A percentile compares a stretch with the other conserved stretches of the same genome.
phyloP scores from a whole-genome alignment of 1,140 invertebrate species.

The Drosophila virilis region DNA sequence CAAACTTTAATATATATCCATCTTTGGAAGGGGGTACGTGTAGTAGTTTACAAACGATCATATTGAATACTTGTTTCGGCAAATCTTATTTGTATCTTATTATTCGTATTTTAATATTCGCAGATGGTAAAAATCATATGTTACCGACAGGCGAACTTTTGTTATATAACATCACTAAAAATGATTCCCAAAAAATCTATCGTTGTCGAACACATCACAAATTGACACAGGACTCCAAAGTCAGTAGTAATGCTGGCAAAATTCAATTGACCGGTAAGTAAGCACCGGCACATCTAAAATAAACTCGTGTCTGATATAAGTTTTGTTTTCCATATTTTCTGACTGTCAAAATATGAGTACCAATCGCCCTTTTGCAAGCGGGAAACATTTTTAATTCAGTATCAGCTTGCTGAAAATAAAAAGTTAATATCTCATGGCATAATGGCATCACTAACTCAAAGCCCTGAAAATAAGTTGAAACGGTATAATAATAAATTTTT shows the following conservation, averaged over 20 bases:
- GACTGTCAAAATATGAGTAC: too few relatives aligned
- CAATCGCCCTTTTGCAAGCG: too few relatives aligned
- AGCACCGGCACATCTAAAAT: too few relatives aligned
- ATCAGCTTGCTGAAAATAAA: too few relatives aligned
- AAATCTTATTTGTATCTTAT: not conserved
- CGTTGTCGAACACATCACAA: constrained; percentile 76
- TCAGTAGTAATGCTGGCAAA: constrained; percentile 88
- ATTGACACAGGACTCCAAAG: constrained; percentile 86
- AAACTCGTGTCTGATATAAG: too few relatives aligned
- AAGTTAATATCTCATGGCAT: too few relatives aligned
- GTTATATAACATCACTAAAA: constrained; percentile 89
- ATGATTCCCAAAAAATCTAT: constrained; percentile 87
- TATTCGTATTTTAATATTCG: too few relatives aligned
- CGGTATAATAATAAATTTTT: too few relatives aligned
- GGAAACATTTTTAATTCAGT: too few relatives aligned
- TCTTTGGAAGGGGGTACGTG: constrained; percentile 68
- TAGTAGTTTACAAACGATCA: not conserved
- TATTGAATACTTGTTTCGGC: not conserved
- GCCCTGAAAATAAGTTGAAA: not conserved
- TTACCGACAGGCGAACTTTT: constrained; percentile 91
- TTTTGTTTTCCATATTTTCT: too few relatives aligned
- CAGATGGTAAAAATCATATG: constrained; percentile 92
- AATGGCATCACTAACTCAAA: too few relatives aligned
- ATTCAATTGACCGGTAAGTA: constrained; percentile 89
- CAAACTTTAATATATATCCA: constrained; percentile 85